Evolutionary conservation across 2,797 vertebrate species (phyloP).

Genomic region (Xenops minutus): DNA sequence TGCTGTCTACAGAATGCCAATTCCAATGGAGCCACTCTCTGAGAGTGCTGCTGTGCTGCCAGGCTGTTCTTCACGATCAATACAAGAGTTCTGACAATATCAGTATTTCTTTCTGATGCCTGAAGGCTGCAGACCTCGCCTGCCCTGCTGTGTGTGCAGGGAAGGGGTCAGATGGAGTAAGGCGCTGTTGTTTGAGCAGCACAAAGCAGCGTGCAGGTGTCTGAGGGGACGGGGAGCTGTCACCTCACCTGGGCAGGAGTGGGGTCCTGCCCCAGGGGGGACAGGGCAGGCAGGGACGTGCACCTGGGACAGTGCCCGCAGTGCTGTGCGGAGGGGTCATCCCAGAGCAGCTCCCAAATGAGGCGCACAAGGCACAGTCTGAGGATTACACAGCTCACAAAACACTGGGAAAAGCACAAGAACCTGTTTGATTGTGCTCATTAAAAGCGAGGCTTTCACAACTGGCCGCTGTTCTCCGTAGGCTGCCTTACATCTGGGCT

Average conservation of each 20-base stretch:
- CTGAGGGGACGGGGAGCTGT: background rate
- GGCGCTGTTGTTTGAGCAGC: background rate
- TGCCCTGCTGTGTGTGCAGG: background rate
- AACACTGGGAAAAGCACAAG: background rate
- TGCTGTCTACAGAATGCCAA: background rate
- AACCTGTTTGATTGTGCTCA: slow-evolving; percentile 18
- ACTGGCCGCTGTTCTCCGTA: background rate
- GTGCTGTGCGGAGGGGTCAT: background rate
- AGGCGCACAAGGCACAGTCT: background rate
- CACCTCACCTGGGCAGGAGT: accelerated
- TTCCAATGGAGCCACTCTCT: slow-evolving; percentile 5
- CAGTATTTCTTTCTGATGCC: background rate
- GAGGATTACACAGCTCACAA: background rate
- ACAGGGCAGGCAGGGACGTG: background rate
- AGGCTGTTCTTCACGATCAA: background rate
- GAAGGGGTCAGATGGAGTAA: background rate
- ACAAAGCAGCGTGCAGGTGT: background rate
- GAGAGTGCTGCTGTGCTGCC: background rate
- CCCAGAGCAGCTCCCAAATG: background rate
- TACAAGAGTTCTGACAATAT: background rate
- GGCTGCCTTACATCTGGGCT: no score
- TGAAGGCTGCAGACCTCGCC: background rate
- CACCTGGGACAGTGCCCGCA: background rate
- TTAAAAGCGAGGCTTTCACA: background rate
- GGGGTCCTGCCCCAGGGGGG: background rate